Evolutionary conservation across 92 coral and sea anemone species (phyloP).

Genomic region (Virgularia gustaviana): DNA sequence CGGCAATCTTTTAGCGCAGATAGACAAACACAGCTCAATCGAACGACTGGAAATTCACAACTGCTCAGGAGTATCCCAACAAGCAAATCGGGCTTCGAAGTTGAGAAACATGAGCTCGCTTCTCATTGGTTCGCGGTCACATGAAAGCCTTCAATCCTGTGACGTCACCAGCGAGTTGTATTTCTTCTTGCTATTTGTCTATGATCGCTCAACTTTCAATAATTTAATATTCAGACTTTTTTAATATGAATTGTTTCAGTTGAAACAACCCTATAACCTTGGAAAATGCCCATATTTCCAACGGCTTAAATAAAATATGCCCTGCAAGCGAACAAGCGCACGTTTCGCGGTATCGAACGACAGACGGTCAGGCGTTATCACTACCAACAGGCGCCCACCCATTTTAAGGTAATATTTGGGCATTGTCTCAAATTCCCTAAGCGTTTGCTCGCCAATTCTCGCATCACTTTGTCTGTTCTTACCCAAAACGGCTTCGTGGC

Average conservation of each 20-base stretch:
- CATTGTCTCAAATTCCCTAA: constrained; percentile 5
- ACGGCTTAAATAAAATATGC: not conserved
- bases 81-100: constrained; percentile 22
- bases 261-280: not conserved
- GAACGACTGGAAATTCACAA: constrained; percentile 30
- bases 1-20: constrained; percentile 4
- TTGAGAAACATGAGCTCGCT: constrained; percentile 15
- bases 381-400: too few species aligned
- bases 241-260: not conserved
- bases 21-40: not conserved
- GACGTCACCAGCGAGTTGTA: constrained; percentile 34
- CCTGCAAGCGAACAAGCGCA: not conserved
- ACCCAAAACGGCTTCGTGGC: not conserved
- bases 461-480: too few species aligned
- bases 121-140: constrained; percentile 37
- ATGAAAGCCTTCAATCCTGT: constrained; percentile 17
- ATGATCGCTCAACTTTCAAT: not conserved
- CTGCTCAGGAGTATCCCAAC: constrained; percentile 19
- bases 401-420: constrained; percentile 8
- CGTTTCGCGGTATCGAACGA: not conserved
- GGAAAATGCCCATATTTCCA: not conserved
- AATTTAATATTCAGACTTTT: not conserved
- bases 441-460: not conserved
- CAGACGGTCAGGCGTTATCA: too few species aligned
- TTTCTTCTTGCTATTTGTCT: not conserved